phyloP scores from a whole-genome alignment of 2,797 vertebrate species.

The Brachymystax lenok region DNA sequence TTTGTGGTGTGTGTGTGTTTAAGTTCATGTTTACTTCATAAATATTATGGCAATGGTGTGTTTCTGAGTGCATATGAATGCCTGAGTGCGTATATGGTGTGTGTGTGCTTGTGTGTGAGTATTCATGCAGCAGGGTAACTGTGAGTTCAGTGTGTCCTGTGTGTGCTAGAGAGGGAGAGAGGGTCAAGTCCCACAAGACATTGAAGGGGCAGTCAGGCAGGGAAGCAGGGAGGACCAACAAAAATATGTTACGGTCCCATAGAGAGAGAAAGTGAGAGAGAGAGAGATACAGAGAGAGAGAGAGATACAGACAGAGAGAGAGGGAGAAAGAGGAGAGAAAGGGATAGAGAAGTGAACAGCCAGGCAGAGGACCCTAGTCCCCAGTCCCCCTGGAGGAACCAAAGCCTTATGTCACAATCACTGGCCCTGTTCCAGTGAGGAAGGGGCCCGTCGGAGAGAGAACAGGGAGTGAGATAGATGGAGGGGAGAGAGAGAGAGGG shows the following conservation, averaged over 20 bases:
- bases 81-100: not conserved
- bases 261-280: not conserved
- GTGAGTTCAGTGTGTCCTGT: not conserved
- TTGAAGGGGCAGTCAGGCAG: conserved; percentile 36
- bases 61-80: not conserved
- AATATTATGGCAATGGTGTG: too few species aligned
- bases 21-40: not conserved
- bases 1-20: too few species aligned
- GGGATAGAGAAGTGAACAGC: not conserved
- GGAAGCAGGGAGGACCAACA: conserved; percentile 32
- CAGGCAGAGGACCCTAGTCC: not conserved
- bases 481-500: not conserved
- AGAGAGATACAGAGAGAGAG: not conserved
- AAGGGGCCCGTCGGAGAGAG: not conserved
- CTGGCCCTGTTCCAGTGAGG: conserved; percentile 1
- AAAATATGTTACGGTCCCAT: conserved; percentile 29
- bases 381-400: conserved; percentile 23
- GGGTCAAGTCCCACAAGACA: conserved; percentile 29
- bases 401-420: conserved; percentile 27
- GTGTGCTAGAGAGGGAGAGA: not conserved
- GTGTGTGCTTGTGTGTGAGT: conserved; percentile 1
- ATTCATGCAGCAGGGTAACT: not conserved
- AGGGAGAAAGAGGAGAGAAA: not conserved
- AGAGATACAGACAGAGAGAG: not conserved
- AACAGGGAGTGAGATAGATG: not conserved